Conservation (phyloP, 2,113 vertebrate species). For the Ploceus nigricollis region DNA sequence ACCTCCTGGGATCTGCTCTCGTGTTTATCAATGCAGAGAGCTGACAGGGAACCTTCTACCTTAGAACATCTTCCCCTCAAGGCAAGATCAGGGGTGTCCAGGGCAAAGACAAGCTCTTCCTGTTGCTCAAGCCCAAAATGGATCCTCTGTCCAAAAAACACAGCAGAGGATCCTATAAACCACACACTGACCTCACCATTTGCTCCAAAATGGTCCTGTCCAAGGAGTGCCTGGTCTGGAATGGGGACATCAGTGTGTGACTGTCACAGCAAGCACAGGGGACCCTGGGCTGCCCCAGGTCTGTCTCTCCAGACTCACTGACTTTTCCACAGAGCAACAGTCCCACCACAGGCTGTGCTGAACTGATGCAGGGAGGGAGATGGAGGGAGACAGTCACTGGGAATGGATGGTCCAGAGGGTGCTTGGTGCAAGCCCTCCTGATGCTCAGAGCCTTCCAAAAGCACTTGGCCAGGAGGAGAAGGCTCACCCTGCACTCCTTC, state of each 20-base stretch:
- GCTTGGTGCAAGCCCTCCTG: background rate
- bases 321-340: background rate
- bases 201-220: background rate
- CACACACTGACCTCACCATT: background rate
- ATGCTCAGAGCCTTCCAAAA: background rate
- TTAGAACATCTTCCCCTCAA: background rate
- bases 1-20: background rate
- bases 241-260: fast-evolving
- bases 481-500: background rate
- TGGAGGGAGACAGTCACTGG: background rate
- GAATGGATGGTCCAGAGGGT: background rate
- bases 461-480: background rate
- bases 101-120: background rate
- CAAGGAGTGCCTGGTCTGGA: fast-evolving
- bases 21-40: background rate
- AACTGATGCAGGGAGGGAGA: background rate
- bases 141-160: background rate
- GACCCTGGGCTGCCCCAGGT: fast-evolving
- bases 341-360: background rate
- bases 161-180: background rate
- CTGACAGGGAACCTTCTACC: background rate
- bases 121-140: background rate
- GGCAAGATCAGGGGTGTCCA: background rate
- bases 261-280: background rate
- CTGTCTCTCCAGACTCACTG: background rate